phyloP scores from a whole-genome alignment of 2,113 vertebrate species.

The Phrynosoma blainvillii region DNA sequence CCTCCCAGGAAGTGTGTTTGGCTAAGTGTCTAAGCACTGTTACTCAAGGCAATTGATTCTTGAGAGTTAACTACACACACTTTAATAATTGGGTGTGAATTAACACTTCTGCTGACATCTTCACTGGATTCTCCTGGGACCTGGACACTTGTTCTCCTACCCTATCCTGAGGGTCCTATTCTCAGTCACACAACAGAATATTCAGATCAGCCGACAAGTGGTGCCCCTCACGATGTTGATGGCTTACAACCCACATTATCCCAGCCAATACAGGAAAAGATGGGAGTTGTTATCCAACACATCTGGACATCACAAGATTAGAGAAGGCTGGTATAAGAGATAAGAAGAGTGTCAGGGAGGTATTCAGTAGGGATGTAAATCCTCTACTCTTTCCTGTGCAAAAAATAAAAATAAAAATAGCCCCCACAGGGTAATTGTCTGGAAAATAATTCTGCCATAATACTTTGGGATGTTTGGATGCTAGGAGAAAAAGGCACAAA shows the following conservation, averaged over 20 bases:
- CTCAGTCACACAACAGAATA: neutral
- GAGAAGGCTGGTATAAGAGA: too few species aligned
- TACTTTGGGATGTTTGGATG: too few species aligned
- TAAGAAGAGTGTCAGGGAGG: too few species aligned
- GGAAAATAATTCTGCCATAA: too few species aligned
- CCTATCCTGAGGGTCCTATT: neutral
- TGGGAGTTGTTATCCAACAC: neutral
- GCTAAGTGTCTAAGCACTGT: neutral
- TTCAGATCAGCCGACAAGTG: neutral
- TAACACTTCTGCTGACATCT: neutral
- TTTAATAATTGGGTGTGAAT: neutral
- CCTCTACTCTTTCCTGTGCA: too few species aligned
- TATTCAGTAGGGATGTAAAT: too few species aligned
- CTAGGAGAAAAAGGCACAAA: too few species aligned
- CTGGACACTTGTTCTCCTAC: neutral
- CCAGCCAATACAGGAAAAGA: neutral
- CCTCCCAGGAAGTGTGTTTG: conserved; percentile 3
- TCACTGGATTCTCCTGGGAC: neutral
- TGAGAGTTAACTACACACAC: neutral
- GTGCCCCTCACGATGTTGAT: neutral
- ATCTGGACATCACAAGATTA: neutral
- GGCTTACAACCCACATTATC: neutral
- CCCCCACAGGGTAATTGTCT: too few species aligned
- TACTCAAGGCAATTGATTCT: neutral
- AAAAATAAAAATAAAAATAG: too few species aligned